These are phyloP conservation scores for Melanotaenia maccullochi DNA, from an alignment of 2,797 vertebrate genomes.

Conservation along the genomic window DNA sequence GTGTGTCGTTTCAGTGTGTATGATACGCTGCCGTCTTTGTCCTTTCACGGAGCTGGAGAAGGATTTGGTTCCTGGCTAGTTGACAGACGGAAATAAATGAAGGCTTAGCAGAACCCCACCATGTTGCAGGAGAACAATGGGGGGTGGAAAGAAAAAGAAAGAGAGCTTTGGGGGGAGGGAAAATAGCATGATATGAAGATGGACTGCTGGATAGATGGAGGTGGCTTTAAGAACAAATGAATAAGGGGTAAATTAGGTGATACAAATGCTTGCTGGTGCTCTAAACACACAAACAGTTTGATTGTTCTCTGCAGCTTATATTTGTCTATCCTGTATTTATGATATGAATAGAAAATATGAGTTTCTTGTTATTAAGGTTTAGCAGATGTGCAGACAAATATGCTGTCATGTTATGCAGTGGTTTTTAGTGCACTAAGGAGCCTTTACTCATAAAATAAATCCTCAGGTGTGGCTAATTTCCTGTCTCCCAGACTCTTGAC, in stretches of 20 bases:
- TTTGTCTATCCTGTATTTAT: neutral
- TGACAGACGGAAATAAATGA: conserved; percentile 65
- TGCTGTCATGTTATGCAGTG: neutral
- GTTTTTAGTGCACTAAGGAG: conserved; percentile 31
- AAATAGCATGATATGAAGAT: conserved; percentile 30
- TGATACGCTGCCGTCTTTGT: conserved; percentile 54
- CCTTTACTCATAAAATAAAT: conserved; percentile 50
- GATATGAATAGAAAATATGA: neutral
- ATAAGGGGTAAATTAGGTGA: conserved; percentile 2
- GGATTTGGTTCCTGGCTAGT: conserved; percentile 46
- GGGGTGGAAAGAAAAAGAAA: conserved; percentile 13
- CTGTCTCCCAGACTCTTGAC: conserved; percentile 68
- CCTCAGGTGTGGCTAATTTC: conserved; percentile 78
- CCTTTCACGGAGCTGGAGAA: conserved; percentile 56
- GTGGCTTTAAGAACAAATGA: conserved; percentile 8
- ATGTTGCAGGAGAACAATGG: conserved; percentile 15
- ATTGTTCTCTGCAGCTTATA: neutral
- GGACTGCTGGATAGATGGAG: conserved; percentile 18
- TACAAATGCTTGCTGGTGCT: conserved; percentile 10
- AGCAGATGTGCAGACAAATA: neutral
- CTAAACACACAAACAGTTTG: neutral
- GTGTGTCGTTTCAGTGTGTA: conserved; percentile 6
- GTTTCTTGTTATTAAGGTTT: neutral
- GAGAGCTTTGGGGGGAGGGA: conserved; percentile 21
- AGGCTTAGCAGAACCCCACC: conserved; percentile 34